Base-by-base conservation (phyloP, 2,797 vertebrate species). In the Masticophis lateralis region DNA sequence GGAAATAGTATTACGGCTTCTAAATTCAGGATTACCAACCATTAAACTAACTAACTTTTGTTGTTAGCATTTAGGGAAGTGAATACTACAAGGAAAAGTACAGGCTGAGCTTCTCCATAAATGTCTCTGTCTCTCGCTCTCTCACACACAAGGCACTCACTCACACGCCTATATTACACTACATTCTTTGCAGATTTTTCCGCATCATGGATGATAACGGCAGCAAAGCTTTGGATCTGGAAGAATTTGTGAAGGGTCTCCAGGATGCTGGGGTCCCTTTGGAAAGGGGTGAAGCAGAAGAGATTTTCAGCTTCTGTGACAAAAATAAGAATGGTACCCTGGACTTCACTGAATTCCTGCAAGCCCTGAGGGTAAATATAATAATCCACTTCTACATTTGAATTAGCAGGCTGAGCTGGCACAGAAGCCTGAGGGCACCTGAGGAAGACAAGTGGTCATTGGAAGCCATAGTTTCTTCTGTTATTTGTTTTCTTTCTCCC, bases 271-370 rank as follows among this genome's bases (percentile, higher is more conserved):
- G 97, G 0, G 87, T 98, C 89, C 37, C 1, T 4, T 61, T 98
- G 88, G 95, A 88, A 3, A 79, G 86, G 13, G 95, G 94, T 0
- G 98, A 98, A 79, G 95, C 91, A 0, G 94, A 96, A 69, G 95
- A 95, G 0, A 63, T 98, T 61, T 98, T 98, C 91, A 87, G 69
- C 27, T 57, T 87, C 27, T 97, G 98, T 91, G 98, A 98, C 93
- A 97, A 95, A 0, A 97, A 98, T 0, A 93, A 96, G 89, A 98
- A 96, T 0, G 97, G 98, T 20, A 96, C 94, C 0, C 94, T 98
- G 51, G 97, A 98, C 94, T 98, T 98, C 90, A 95, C 97, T 1
- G 98, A 98, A 94, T 98, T 98, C 93, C 96, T 98, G 87, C 94
- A 94, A 88, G 97, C 97, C 0, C 88, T 98, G 87, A 93, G 97